Base-by-base conservation (phyloP, 1,140 invertebrate genomes). In the Drosophila athabasca region DNA sequence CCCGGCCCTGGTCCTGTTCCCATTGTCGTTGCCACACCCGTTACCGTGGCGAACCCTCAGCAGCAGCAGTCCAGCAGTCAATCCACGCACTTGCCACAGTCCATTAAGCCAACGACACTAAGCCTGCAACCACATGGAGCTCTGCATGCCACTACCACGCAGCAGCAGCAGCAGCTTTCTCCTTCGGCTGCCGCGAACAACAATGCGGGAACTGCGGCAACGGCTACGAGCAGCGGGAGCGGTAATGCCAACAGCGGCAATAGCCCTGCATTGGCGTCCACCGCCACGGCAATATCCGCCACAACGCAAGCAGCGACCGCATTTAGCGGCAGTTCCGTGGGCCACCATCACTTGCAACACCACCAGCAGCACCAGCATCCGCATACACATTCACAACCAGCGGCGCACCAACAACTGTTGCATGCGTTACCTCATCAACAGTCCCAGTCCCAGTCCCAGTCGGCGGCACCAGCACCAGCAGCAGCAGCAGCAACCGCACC, bases 261-360 rank as follows among this genome's bases (percentile, higher is more conserved):
- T 15, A 76, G 70, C 51, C 75, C 79, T 7, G 77, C 77, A 1
- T 24, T 88, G 46, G 88, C 73, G 8, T 71, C 80, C 41, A 79
- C 83, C 26, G 84, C 88, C 15, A 89, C 80, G 11, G 68, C 81
- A 15, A 80, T 89, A 26, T 83, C 81, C 29, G 89, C 84, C 24
- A 87, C 88, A 0, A 90, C 84, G 2, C 88, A 89, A 35, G 89
- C 81, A 6, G 84, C 81, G n/a, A 90, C 84, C 17, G 81, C 81
- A 5, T 90, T 90, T 24, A 89, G 90, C 39, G 79, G 81, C 41
- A 87, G 73, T 8, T 80, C 79, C 3, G 59, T 88, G 11, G 78
- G 77, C 19, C 85, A 90, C 58, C 65, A 83, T 44, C 55, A 73
- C 50, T 31, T 50, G 39, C 77, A 89, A 24, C 80, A 81, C 44